Conservation (phyloP, 2,113 vertebrate genomes). For the Eretmochelys imbricata region DNA sequence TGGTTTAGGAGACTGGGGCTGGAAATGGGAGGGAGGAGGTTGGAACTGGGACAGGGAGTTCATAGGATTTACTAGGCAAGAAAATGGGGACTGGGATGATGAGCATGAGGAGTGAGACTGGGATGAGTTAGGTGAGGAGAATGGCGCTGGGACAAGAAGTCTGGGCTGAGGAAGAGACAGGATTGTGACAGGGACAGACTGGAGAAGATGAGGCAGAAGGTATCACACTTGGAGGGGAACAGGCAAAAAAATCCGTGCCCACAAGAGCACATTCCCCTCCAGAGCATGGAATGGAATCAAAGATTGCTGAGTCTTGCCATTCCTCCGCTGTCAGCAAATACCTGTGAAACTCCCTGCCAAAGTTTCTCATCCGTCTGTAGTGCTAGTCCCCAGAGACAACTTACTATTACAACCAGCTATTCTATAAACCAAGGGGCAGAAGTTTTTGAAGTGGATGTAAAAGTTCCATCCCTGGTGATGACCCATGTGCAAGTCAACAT, state of each 20-base stretch:
- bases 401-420: background rate
- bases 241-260: background rate
- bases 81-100: background rate
- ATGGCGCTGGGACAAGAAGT: background rate
- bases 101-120: background rate
- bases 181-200: background rate
- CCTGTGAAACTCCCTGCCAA: background rate
- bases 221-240: background rate
- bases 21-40: background rate
- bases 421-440: background rate
- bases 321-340: background rate
- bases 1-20: background rate
- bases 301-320: background rate
- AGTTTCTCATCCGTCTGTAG: background rate
- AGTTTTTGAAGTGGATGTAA: background rate
- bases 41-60: background rate
- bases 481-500: background rate
- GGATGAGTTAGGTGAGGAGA: background rate
- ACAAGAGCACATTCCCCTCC: background rate
- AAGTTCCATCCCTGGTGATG: background rate
- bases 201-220: background rate
- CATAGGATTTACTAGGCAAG: background rate
- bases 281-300: background rate
- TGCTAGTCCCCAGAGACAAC: background rate
- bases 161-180: background rate